Evolutionary conservation across 2,888 invertebrate species (phyloP).

Genomic region (Uloborus plumipes): DNA sequence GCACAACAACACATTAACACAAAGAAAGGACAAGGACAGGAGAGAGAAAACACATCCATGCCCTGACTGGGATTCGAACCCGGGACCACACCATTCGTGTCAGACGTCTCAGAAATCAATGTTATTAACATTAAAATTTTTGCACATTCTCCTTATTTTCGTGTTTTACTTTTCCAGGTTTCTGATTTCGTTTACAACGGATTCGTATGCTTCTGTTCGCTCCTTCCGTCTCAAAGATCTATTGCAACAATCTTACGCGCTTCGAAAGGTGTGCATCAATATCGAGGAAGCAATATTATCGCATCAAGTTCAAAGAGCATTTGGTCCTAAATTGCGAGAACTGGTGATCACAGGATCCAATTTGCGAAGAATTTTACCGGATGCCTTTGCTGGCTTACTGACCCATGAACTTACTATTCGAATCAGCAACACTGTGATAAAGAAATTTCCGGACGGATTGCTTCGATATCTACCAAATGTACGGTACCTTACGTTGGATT

Average conservation of each 20-base stretch:
- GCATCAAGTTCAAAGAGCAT: slow-evolving; percentile 82
- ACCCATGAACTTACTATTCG: slow-evolving; percentile 83
- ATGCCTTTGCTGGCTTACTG: slow-evolving; percentile 77
- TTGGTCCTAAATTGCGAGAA: slow-evolving; percentile 83
- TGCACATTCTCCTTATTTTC: no score
- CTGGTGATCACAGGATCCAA: slow-evolving; percentile 84
- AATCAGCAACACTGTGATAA: slow-evolving; percentile 70
- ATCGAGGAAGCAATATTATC: slow-evolving; percentile 82
- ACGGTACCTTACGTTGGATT: slow-evolving; percentile 84
- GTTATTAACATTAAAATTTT: no score
- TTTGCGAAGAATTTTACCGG: slow-evolving; percentile 80
- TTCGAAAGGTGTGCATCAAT: slow-evolving; percentile 74
- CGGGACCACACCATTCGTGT: no score
- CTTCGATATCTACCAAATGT: slow-evolving; percentile 73
- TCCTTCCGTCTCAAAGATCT: slow-evolving; percentile 67
- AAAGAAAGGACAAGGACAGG: no score
- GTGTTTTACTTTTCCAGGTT: slow-evolving; percentile 35
- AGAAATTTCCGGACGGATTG: slow-evolving; percentile 63
- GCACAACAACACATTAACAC: no score
- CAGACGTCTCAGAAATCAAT: no score
- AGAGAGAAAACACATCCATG: no score
- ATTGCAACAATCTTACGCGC: slow-evolving; percentile 57
- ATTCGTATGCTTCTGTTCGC: slow-evolving; percentile 66
- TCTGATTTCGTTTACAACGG: slow-evolving; percentile 62
- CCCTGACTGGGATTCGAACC: no score